Evolutionary conservation across 2,797 vertebrate genomes (phyloP).

Genomic region (Sciurus vulgaris): DNA sequence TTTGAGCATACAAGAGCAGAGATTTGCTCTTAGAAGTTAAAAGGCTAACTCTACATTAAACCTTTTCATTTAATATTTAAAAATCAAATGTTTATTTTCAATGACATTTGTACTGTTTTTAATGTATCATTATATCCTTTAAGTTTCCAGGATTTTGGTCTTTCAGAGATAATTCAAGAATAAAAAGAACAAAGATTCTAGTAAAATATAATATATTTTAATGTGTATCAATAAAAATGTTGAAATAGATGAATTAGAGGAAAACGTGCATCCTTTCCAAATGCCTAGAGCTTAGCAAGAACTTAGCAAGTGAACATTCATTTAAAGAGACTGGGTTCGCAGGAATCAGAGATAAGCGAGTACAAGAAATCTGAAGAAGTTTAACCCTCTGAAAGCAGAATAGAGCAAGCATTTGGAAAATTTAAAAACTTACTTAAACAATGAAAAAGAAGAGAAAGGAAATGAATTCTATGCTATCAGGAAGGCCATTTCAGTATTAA

Average conservation of each 20-base stretch:
- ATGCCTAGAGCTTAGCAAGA: not conserved
- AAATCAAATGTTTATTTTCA: not conserved
- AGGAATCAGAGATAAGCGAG: not conserved
- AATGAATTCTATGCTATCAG: not conserved
- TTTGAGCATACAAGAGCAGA: not conserved
- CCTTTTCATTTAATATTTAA: not conserved
- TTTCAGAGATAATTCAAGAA: not conserved
- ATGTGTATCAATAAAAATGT: not conserved
- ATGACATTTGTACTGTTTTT: not conserved
- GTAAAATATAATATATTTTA: not conserved
- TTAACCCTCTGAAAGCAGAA: not conserved
- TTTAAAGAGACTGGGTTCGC: not conserved
- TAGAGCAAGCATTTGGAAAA: not conserved
- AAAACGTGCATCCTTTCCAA: not conserved
- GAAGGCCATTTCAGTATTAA: not conserved
- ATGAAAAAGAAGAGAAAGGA: not conserved
- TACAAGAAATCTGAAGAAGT: not conserved
- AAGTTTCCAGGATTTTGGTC: not conserved
- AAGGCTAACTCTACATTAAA: not conserved
- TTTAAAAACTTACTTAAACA: not conserved
- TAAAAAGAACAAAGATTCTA: not conserved
- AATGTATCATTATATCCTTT: not conserved
- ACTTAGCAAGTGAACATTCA: not conserved
- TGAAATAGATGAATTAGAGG: not conserved
- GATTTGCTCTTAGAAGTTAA: not conserved